Base-by-base conservation (phyloP, 2,113 vertebrate species). In the Ibidorhyncha struthersii region DNA sequence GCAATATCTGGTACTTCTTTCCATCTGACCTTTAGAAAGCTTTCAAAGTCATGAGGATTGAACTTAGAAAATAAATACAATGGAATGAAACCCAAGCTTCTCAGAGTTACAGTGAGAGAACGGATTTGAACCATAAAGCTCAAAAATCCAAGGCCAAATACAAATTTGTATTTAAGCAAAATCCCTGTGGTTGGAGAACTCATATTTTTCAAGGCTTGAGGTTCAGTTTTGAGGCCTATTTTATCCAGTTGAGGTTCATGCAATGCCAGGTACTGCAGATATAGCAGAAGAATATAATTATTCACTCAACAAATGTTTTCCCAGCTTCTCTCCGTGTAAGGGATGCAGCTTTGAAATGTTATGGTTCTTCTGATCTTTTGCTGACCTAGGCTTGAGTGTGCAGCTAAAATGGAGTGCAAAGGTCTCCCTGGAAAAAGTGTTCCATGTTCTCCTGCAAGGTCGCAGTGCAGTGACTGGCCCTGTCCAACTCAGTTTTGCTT, bases 11-110 rank as follows among this genome's bases (percentile, higher is more conserved):
- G 50, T 70, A 25, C 32, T 92, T 93, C 81, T 72, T n/a, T 73
- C 47, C 45, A 2, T n/a, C 67, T 96, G 93, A 95, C 82, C 84
- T 96, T 95, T 96, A 83, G 66, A 91, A 76, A 91, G 87, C 70
- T 93, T 93, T 85, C 87, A 80, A 96, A 93, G 87, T 73, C 84
- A 67, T 27, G 26, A 91, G 81, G 63, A 61, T 18, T 79, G 53
- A 82, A 91, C n/a, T 79, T 85, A 55, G 90, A 92, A 95, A 86
- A 87, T 86, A 94, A 96, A 91, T 69, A 85, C 45, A 93, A 7
- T 19, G 21, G 58, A 50, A 80, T 66, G 52, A 92, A 95, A 81
- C 38, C 34, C 25, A 52, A n/a, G 41, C 36, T 65, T 53, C 53
- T 89, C 29, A 36, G 53, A 49, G 30, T 58, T 58, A 59, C 3